Conservation (phyloP, 2,797 vertebrate species). For the Gallirallus australis region DNA sequence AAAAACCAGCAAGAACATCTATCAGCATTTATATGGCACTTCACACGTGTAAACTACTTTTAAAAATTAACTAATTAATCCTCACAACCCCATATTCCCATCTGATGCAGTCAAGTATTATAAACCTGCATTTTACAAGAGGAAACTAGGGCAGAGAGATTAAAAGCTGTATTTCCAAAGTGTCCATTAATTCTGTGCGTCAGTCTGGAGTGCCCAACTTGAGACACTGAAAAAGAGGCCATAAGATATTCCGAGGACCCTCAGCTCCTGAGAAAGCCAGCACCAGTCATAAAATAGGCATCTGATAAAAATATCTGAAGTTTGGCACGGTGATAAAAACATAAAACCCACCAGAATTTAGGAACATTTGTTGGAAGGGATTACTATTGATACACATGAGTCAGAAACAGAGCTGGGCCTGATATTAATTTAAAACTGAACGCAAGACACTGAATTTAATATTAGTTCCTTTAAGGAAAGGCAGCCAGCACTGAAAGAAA, state of each 20-base stretch:
- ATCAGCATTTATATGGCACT: background rate
- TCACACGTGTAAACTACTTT: background rate
- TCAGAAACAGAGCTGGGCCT: background rate
- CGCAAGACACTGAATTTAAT: background rate
- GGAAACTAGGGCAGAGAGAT: slow-evolving; percentile 41
- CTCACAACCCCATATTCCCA: slow-evolving; percentile 52
- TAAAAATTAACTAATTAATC: slow-evolving; percentile 58
- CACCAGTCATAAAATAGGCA: background rate
- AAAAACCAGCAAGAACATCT: background rate
- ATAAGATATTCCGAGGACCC: background rate
- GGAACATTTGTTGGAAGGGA: background rate
- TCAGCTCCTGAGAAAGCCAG: background rate
- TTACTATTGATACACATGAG: background rate
- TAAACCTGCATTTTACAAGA: background rate
- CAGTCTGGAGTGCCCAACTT: background rate
- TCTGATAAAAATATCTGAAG: background rate
- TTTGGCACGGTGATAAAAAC: background rate
- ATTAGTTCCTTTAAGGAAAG: background rate
- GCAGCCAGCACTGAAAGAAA: slow-evolving; percentile 12
- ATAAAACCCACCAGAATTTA: background rate
- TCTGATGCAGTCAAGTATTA: slow-evolving; percentile 13
- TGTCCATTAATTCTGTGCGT: background rate
- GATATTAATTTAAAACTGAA: background rate
- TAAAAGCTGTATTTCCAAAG: slow-evolving; percentile 23
- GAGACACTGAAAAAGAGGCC: background rate